A percentile compares a stretch with the other conserved stretches of the same genome.
Conservation (phyloP, 2,888 invertebrate genomes). For the Diarsia dahlii region DNA sequence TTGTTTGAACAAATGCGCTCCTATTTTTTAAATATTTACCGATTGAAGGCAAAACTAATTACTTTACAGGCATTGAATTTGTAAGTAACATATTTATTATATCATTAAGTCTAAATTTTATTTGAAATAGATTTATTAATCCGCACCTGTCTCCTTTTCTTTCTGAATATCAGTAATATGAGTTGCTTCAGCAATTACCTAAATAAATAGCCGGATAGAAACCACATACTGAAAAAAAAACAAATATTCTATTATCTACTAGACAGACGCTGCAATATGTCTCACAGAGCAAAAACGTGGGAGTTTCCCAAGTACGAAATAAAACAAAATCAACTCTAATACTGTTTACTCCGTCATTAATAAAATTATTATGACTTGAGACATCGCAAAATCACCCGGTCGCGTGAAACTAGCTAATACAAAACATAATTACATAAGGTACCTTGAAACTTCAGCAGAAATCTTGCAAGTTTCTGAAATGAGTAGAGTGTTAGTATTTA, state of each 20-base stretch:
- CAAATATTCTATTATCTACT: background rate
- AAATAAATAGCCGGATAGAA: background rate
- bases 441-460: constrained; percentile 21
- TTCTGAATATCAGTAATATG: background rate
- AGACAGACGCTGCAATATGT: constrained; percentile 9
- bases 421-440: constrained; percentile 10
- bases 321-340: constrained; percentile 41
- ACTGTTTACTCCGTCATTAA: constrained; percentile 42
- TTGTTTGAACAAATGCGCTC: too few relatives aligned
- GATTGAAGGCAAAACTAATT: too few relatives aligned
- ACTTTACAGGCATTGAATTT: too few relatives aligned
- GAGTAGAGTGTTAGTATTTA: background rate
- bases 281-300: constrained; percentile 41
- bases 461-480: constrained; percentile 11
- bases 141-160: background rate
- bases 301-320: constrained; percentile 40
- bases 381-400: constrained; percentile 30
- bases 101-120: too few relatives aligned
- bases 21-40: too few relatives aligned
- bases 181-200: background rate
- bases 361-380: constrained; percentile 37
- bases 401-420: constrained; percentile 27
- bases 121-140: too few relatives aligned
- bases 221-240: background rate
- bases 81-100: too few relatives aligned